Base-by-base conservation (phyloP, 2,888 invertebrate genomes). In the Alloscopus bannaensis region DNA sequence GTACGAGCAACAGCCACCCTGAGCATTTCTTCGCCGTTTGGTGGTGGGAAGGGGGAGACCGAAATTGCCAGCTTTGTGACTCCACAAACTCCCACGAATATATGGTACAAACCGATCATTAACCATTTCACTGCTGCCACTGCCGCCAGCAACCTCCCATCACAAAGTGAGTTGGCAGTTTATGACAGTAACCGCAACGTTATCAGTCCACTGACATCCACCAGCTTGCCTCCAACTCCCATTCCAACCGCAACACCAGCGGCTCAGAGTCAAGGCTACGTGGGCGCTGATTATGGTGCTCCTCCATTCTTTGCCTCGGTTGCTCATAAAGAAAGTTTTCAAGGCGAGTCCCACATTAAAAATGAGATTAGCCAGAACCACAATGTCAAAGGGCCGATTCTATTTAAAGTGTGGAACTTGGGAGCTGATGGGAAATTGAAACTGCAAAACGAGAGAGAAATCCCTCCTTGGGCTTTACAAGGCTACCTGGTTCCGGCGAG, bases 31-130 rank as follows among this genome's bases (percentile, higher is more conserved):
- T n/a, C 6, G 20, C 16, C n/a, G 24, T 22, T 57, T 42, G 70
- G 50, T 22, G 64, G 1, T 31, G 36, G 60, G 4, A 20, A 20
- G 26, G 66, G 73, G 59, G 68, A 76, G 2, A 65, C 76, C 40
- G 76, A 76, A 62, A 76, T 55, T 0, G 76, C 68, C 4, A 68
- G 76, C 28, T 76, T 76, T 68, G 68, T 52, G 29, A 76, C 59
- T 8, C 55, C 81, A 59, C 79, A 78, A 57, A 64, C 72, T 62
- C 83, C 81, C 22, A 83, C 84, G 42, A 84, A 81, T 68, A 82
- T 84, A 42, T 84, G 83, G 83, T 84, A 84, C 65, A 83, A 83
- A 36, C 84, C 84, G 8, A 77, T 81, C 28, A 84, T 84, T 50
- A 84, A 84, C 68, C 83, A 84, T 66, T 81, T 73, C 47, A 66